Percentiles rank a stretch among this genome's conserved stretches.
Conservation (phyloP, 2,888 invertebrate species). For the Lepidocyrtoides sp. region DNA sequence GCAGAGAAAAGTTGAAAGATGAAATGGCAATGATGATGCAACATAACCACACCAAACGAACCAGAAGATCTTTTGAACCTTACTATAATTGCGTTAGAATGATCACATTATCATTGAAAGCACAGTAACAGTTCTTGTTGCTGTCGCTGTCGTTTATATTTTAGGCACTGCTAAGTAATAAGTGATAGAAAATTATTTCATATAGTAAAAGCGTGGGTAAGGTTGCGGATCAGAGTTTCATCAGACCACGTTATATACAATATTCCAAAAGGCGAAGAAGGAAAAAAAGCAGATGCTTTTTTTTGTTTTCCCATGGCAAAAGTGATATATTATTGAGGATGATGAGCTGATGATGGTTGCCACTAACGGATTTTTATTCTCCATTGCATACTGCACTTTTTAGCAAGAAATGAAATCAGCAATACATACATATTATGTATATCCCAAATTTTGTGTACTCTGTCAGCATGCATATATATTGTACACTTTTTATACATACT, state of each 20-base stretch:
- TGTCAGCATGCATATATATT: not conserved
- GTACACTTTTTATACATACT: not conserved
- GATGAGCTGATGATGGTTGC: conserved; percentile 56
- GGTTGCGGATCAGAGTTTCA: conserved; percentile 47
- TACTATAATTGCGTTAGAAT: conserved; percentile 45
- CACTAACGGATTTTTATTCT: conserved; percentile 76
- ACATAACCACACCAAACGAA: conserved; percentile 54
- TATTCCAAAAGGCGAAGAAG: conserved; percentile 44
- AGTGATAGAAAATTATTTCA: not conserved
- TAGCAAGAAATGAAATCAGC: conserved; percentile 19
- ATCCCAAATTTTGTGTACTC: not conserved
- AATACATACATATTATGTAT: no score
- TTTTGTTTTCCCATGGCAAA: conserved; percentile 76
- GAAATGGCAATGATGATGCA: conserved; percentile 42
- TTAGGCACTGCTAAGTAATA: conserved; percentile 1
- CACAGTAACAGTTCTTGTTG: conserved; percentile 67
- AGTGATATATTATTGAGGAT: conserved; percentile 70
- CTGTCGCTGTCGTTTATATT: not conserved
- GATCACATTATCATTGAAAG: conserved; percentile 15
- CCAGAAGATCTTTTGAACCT: conserved; percentile 68
- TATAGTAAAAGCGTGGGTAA: conserved; percentile 55
- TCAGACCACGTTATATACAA: no score
- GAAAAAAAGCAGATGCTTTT: conserved; percentile 70
- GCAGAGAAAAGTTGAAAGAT: conserved; percentile 37
- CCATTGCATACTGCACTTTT: conserved; percentile 62